Percentiles rank a stretch among this genome's conserved stretches.
Evolutionary conservation across 2,888 invertebrate genomes (phyloP).

Genomic region (Agriotes lineatus): DNA sequence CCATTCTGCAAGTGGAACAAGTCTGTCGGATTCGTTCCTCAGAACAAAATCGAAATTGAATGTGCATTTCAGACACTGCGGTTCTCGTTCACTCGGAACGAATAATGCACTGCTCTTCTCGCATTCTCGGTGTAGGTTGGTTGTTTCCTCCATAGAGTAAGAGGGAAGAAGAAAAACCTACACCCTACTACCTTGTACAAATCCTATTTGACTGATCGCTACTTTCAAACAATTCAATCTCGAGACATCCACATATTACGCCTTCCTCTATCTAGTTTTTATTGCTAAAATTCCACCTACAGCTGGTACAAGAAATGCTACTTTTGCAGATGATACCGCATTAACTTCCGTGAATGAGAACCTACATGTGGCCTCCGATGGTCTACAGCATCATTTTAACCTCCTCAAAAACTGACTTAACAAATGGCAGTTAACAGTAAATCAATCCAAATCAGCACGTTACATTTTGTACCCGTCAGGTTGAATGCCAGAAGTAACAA

Average conservation of each 20-base stretch:
- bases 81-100: no score
- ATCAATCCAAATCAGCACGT: not conserved
- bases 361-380: not conserved
- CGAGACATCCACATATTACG: not conserved
- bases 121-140: no score
- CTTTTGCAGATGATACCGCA: slow-evolving; percentile 7
- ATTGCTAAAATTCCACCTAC: not conserved
- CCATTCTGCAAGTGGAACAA: no score
- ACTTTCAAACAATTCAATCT: slow-evolving; percentile 4
- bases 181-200: no score
- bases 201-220: no score
- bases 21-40: no score
- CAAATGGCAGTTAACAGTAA: no score
- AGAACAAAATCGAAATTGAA: no score
- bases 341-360: slow-evolving; percentile 2
- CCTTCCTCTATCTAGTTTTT: not conserved
- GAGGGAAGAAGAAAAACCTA: no score
- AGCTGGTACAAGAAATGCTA: not conserved
- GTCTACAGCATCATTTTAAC: not conserved
- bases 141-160: no score
- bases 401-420: not conserved
- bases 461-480: not conserved
- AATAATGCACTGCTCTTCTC: no score
- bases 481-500: not conserved
- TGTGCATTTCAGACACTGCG: no score